phyloP scores from a whole-genome alignment of 2,797 vertebrate genomes.

The Aulostomus chinensis region DNA sequence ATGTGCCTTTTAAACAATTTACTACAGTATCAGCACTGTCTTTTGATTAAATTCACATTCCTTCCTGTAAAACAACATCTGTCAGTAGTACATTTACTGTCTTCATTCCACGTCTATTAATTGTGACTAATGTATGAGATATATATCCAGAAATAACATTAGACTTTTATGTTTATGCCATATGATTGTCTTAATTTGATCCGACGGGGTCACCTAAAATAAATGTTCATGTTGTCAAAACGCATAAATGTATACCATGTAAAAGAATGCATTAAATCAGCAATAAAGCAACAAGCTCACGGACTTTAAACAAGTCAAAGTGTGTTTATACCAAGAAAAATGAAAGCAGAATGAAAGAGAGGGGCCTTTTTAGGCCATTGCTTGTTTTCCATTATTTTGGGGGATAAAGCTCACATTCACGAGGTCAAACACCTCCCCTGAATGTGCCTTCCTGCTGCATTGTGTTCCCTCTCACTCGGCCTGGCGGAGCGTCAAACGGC shows the following conservation, averaged over 20 bases:
- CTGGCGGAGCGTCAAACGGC: conserved; percentile 28
- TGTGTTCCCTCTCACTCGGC: conserved; percentile 30
- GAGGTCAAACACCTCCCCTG: conserved; percentile 5
- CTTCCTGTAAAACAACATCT: conserved; percentile 39
- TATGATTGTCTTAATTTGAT: conserved; percentile 55
- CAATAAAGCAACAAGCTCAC: conserved; percentile 71
- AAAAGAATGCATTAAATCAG: conserved; percentile 65
- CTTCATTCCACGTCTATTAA: conserved; percentile 55
- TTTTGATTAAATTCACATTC: conserved; percentile 49
- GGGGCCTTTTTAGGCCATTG: background rate
- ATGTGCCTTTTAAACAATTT: conserved; percentile 70
- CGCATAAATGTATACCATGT: conserved; percentile 50
- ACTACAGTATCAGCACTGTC: conserved; percentile 33
- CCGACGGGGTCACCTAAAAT: conserved; percentile 29
- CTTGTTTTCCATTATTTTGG: conserved; percentile 14
- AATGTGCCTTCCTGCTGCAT: conserved; percentile 24
- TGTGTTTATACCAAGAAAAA: conserved; percentile 1
- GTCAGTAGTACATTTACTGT: conserved; percentile 43
- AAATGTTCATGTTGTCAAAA: conserved; percentile 50
- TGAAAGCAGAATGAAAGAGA: background rate
- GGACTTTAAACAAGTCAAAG: conserved; percentile 10
- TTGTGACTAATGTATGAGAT: conserved; percentile 44
- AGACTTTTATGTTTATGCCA: conserved; percentile 46
- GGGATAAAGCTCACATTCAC: conserved; percentile 16
- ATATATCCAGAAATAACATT: conserved; percentile 27